Evolutionary conservation across 2,113 vertebrate species (phyloP).

Genomic region (Tupaia tana): DNA sequence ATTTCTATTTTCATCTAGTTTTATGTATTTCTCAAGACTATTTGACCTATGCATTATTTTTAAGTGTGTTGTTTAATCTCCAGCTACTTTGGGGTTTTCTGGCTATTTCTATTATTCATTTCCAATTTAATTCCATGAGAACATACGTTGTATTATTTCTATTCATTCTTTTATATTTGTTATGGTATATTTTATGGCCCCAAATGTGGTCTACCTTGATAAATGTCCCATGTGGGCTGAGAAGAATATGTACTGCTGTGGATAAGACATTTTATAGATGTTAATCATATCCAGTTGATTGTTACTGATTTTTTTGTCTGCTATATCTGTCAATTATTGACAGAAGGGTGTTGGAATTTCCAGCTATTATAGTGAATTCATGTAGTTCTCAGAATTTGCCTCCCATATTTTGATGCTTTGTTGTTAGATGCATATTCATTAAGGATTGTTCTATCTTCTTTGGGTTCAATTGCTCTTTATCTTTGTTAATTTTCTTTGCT

Average conservation of each 20-base stretch:
- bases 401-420: neutral
- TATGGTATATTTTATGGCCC: neutral
- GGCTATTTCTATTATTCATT: neutral
- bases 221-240: neutral
- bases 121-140: neutral
- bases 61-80: neutral
- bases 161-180: neutral
- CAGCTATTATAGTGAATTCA: neutral
- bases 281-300: neutral
- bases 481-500: neutral
- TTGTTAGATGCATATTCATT: neutral
- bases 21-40: neutral
- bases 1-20: neutral
- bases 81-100: neutral
- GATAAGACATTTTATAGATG: neutral
- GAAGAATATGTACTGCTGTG: neutral
- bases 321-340: neutral
- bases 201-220: too few relatives aligned
- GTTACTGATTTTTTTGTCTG: neutral
- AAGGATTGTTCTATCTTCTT: neutral
- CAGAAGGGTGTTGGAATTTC: neutral
- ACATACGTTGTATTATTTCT: neutral
- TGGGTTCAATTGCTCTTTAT: neutral
- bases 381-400: neutral
- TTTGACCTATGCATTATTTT: neutral